phyloP scores from a whole-genome alignment of 1,140 invertebrate species.

The Cherax quadricarinatus region DNA sequence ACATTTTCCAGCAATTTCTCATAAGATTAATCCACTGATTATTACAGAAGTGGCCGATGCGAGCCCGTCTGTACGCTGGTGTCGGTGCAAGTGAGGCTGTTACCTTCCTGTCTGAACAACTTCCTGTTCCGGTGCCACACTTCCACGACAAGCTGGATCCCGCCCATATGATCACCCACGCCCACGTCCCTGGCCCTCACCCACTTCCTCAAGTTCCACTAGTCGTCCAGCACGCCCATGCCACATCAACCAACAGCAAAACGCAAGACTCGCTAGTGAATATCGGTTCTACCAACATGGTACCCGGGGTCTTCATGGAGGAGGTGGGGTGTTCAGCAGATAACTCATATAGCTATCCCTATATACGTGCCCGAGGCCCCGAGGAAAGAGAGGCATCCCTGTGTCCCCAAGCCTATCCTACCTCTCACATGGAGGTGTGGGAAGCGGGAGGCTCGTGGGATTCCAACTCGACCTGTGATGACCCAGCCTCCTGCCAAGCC shows the following conservation, averaged over 20 bases:
- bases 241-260: neutral
- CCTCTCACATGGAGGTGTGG: neutral
- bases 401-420: neutral
- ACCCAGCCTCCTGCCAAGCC: neutral
- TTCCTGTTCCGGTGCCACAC: neutral
- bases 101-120: slow-evolving; percentile 15
- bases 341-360: neutral
- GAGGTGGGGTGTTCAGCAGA: neutral
- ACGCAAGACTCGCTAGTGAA: neutral
- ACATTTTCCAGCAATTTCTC: neutral
- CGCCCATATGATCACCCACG: neutral
- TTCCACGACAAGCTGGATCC: neutral
- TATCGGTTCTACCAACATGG: neutral
- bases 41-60: slow-evolving; percentile 58
- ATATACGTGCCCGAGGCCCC: neutral
- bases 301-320: neutral
- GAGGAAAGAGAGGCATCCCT: neutral
- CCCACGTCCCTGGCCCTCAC: neutral
- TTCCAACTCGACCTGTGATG: neutral
- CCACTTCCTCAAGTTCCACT: neutral
- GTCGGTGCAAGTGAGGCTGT: slow-evolving; percentile 27
- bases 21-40: neutral
- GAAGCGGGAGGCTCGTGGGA: slow-evolving; percentile 1
- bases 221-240: neutral
- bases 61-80: slow-evolving; percentile 50